Conservation (phyloP, 2,113 vertebrate genomes). For the Rhizomys pruinosus region DNA sequence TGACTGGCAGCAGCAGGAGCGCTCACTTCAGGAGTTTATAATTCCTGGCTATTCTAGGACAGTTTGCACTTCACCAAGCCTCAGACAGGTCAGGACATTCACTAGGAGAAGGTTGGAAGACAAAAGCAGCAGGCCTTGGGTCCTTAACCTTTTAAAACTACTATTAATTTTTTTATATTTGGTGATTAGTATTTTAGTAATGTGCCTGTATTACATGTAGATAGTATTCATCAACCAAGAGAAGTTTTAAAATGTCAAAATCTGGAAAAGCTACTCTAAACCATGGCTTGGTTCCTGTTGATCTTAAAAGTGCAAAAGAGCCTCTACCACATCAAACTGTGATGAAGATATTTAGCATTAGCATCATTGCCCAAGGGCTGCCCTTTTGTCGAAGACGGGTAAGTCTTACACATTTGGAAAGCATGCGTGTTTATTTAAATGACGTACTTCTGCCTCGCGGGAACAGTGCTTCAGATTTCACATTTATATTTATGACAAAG, state of each 20-base stretch:
- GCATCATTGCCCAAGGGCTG: constrained; percentile 97
- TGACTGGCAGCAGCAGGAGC: constrained; percentile 92
- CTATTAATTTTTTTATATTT: constrained; percentile 19
- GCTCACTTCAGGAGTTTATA: constrained; percentile 93
- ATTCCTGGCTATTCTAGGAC: constrained; percentile 92
- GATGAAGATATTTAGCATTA: constrained; percentile 99
- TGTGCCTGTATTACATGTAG: constrained; percentile 90
- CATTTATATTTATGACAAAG: constrained; percentile 39
- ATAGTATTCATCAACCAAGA: constrained; percentile 79
- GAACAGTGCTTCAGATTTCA: constrained; percentile 35
- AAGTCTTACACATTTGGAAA: constrained; percentile 84
- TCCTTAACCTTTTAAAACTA: constrained; percentile 61
- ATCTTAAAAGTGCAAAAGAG: constrained; percentile 90
- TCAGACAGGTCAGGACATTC: constrained; percentile 87
- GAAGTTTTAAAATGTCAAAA: constrained; percentile 91
- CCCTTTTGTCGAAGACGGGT: constrained; percentile 98
- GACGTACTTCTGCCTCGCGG: constrained; percentile 14
- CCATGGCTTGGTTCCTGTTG: constrained; percentile 90
- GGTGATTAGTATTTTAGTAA: constrained; percentile 81
- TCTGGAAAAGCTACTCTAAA: constrained; percentile 87
- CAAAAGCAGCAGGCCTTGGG: constrained; percentile 86
- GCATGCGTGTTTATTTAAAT: constrained; percentile 54
- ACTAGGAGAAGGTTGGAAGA: constrained; percentile 86
- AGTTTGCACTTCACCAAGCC: constrained; percentile 88
- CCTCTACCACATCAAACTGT: constrained; percentile 93